Percentiles rank a stretch among this genome's conserved stretches.
Evolutionary conservation across 1,140 invertebrate genomes (phyloP).

Genomic region (Ceratitis capitata): DNA sequence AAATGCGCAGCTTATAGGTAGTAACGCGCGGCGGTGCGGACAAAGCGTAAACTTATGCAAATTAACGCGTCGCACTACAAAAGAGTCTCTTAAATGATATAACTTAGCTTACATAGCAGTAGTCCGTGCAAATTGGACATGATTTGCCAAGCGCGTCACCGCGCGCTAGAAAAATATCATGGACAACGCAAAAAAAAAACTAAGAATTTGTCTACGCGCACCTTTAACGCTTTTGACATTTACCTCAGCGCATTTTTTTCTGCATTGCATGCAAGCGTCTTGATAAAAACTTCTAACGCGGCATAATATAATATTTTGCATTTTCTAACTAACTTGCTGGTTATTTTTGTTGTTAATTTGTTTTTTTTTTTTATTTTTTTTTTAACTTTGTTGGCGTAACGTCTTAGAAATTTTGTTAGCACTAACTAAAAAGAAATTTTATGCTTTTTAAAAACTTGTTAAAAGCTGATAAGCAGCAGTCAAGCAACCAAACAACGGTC

Average conservation of each 20-base stretch:
- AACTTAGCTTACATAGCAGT: background rate
- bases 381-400: background rate
- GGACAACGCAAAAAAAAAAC: background rate
- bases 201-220: background rate
- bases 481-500: too few species aligned
- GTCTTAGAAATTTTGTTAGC: constrained; percentile 32
- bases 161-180: background rate
- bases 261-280: constrained; percentile 5
- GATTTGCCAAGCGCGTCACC: background rate
- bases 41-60: background rate
- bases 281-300: constrained; percentile 20
- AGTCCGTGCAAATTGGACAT: background rate
- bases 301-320: background rate
- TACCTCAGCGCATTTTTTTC: background rate
- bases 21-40: background rate
- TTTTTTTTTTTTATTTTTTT: background rate
- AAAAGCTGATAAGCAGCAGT: constrained; percentile 43
- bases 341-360: background rate
- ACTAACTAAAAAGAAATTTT: constrained; percentile 39
- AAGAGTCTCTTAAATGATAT: background rate
- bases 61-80: background rate
- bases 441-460: constrained; percentile 43
- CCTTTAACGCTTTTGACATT: constrained; percentile 33
- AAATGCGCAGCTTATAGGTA: background rate
- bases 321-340: background rate